Conservation (phyloP, 2,888 invertebrate species). For the Minunthozetes semirufus region DNA sequence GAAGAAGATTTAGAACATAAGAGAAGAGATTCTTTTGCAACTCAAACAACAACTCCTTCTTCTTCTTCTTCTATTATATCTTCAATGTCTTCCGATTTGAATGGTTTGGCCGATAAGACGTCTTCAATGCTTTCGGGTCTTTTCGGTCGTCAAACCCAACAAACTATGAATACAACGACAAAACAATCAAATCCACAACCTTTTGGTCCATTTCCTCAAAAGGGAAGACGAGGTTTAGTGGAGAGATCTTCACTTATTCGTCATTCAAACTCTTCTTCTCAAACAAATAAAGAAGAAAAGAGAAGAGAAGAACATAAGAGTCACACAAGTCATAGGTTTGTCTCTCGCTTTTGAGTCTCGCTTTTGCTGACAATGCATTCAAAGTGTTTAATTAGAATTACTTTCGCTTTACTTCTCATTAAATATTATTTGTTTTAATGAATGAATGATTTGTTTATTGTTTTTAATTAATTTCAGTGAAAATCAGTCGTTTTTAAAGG, state of each 20-base stretch:
- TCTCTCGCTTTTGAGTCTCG: too few species aligned
- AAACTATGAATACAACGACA: not conserved
- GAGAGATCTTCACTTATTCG: constrained; percentile 82
- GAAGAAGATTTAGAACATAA: too few species aligned
- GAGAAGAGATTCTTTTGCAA: too few species aligned
- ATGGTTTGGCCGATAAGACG: constrained; percentile 84
- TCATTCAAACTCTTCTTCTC: constrained; percentile 51
- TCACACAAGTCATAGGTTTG: too few species aligned
- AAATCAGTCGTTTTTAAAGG: constrained; percentile 88
- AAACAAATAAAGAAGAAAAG: too few species aligned
- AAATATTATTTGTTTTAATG: too few species aligned
- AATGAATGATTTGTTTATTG: too few species aligned
- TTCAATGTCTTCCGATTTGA: constrained; percentile 86
- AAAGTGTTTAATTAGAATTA: too few species aligned
- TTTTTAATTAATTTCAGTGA: constrained; percentile 53
- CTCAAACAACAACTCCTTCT: too few species aligned
- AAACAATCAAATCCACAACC: constrained; percentile 47
- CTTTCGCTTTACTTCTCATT: too few species aligned
- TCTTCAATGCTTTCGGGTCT: constrained; percentile 89
- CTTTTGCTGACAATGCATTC: too few species aligned
- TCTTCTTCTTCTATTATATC: constrained; percentile 64
- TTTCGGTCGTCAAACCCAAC: constrained; percentile 57
- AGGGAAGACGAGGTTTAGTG: constrained; percentile 68
- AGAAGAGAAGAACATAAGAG: too few species aligned
- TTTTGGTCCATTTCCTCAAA: constrained; percentile 69